Evolutionary conservation across 2,113 vertebrate genomes (phyloP).

Genomic region (Anas platyrhynchos): DNA sequence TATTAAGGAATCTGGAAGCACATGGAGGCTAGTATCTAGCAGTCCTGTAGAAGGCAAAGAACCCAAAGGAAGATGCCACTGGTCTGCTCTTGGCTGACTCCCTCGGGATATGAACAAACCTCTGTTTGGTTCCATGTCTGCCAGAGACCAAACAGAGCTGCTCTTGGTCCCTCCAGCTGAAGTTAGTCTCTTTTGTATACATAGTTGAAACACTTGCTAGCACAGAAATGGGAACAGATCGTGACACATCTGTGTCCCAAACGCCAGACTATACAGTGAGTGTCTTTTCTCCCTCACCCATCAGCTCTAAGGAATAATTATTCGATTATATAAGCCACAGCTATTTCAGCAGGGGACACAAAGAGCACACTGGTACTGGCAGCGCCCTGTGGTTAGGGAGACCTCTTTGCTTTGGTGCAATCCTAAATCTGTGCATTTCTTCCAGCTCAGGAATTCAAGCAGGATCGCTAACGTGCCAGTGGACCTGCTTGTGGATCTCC

Average conservation of each 20-base stretch:
- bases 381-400: not conserved
- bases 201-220: not conserved
- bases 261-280: not conserved
- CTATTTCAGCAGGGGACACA: not conserved
- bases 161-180: not conserved
- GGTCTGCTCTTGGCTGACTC: no score
- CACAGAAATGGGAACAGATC: not conserved
- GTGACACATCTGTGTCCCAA: not conserved
- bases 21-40: not conserved
- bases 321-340: not conserved
- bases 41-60: not conserved
- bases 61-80: rapidly evolving
- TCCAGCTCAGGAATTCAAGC: not conserved
- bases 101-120: not conserved
- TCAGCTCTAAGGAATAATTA: not conserved
- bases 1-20: not conserved
- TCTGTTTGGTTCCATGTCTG: not conserved
- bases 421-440: not conserved
- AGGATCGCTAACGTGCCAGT: rapidly evolving
- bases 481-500: not conserved
- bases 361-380: not conserved
- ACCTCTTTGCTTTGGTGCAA: not conserved
- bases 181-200: not conserved
- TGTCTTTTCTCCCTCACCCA: not conserved
- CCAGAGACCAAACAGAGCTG: not conserved